Base-by-base conservation (phyloP, 2,113 vertebrate species). In the Pithys albifrons region DNA sequence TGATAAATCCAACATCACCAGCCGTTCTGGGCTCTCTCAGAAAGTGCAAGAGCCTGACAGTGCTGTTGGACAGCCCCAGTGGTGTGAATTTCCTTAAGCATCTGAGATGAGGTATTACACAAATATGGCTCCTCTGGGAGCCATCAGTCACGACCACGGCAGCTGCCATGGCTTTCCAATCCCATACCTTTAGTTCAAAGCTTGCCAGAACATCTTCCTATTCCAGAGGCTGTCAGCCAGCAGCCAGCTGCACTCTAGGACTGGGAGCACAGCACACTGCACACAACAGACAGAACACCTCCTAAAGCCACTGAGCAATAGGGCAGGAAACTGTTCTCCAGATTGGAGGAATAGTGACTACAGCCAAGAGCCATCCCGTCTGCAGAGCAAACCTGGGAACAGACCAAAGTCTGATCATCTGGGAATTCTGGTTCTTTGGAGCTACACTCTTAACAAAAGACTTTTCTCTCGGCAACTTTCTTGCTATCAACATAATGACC, bases 161-260 rank as follows among this genome's bases (percentile, higher is more conserved):
- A 96, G 92, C 91, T 96, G 96, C 1, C 1, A 95, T 78, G 93
- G 91, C 65, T 92, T 95, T 91, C 93, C 91, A 89, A 57, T 81
- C 91, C 83, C 66, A 29, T 85, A 95, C 94, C 88, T 96, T 92
- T 19, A 89, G 92, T 92, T 96, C 96, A 96, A 85, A 94, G 95
- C 95, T 85, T 93, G 95, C 95, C 96, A 96, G 92, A 91, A 95
- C 91, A 96, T 94, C 93, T 95, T 93, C 95, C 93, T 92, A 81
- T 86, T 95, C 83, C 76, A 78, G 79, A 91, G 91, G 88, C 29
- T 70, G 86, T 95, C 76, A 92, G 91, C 88, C 27, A 67, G 80
- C 64, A 92, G 85, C 69, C 95, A 96, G 88, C 93, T 91, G 95
- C 19, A 13, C 76, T 79, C 70, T 16, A 71, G 70, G 83, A 28